Evolutionary conservation across 1,140 invertebrate species (phyloP).

Genomic region (Asobara japonica): DNA sequence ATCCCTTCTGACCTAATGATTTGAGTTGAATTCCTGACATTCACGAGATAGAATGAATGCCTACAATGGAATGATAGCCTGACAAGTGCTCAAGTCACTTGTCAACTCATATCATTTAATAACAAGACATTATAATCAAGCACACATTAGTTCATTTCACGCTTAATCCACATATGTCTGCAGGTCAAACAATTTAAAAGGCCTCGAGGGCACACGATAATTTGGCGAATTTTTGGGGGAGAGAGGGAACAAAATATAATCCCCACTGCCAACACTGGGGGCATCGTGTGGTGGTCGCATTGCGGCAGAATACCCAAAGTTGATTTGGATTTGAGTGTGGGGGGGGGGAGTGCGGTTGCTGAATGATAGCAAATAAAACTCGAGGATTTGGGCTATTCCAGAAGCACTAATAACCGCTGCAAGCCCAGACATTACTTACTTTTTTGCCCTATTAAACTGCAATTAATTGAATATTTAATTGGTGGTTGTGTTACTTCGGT

Average conservation of each 20-base stretch:
- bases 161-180: constrained; percentile 6
- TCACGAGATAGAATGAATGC: background rate
- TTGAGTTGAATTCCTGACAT: background rate
- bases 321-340: background rate
- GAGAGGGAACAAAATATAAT: background rate
- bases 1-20: background rate
- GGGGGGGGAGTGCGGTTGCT: background rate
- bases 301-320: constrained; percentile 21
- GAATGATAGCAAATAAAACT: background rate
- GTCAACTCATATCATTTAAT: background rate
- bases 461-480: no score
- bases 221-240: background rate
- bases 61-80: background rate
- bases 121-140: constrained; percentile 10
- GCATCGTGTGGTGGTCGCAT: constrained; percentile 11
- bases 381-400: no score
- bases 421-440: no score
- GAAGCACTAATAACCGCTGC: no score
- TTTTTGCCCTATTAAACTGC: no score
- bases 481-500: no score
- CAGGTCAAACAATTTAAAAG: background rate
- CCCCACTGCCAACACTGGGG: background rate
- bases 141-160: background rate
- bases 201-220: background rate
- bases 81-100: background rate